Conservation (phyloP, 92 coral and sea anemone genomes). For the Plumapathes pennacea region DNA sequence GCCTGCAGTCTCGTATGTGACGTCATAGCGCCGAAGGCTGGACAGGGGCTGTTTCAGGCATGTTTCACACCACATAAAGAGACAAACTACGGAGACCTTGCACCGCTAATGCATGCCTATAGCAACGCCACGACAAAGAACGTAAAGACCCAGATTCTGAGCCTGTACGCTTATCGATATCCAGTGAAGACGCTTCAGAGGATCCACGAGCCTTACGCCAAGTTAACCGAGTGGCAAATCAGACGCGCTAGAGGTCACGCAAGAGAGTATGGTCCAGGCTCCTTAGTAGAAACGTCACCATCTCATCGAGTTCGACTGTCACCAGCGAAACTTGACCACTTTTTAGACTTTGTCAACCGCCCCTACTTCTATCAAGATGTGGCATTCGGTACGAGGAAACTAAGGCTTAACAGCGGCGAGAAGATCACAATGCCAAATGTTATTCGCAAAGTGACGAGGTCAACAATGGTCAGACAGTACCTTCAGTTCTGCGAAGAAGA, state of each 20-base stretch:
- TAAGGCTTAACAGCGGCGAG: slow-evolving; percentile 53
- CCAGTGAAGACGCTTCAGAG: slow-evolving; percentile 45
- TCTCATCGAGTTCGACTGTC: slow-evolving; percentile 55
- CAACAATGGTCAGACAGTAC: slow-evolving; percentile 71
- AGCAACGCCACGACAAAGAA: slow-evolving; percentile 40
- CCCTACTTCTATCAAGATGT: slow-evolving; percentile 79
- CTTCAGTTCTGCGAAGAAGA: slow-evolving; percentile 58
- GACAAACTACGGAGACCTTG: slow-evolving; percentile 19
- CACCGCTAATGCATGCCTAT: slow-evolving; percentile 55
- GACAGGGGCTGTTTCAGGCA: slow-evolving; percentile 47
- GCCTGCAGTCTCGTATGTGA: slow-evolving; percentile 62
- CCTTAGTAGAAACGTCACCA: slow-evolving; percentile 24
- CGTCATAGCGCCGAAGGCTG: slow-evolving; percentile 67
- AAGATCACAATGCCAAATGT: slow-evolving; percentile 59
- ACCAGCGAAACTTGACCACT: slow-evolving; percentile 59
- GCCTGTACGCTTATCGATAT: slow-evolving; percentile 56
- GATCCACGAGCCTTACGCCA: slow-evolving; percentile 58
- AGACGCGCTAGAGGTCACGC: slow-evolving; percentile 60
- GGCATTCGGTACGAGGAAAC: slow-evolving; percentile 68
- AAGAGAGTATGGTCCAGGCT: slow-evolving; percentile 54
- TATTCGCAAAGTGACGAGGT: slow-evolving; percentile 65
- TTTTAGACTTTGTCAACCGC: slow-evolving; percentile 57
- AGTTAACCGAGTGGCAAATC: slow-evolving; percentile 63
- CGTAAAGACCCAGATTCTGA: slow-evolving; percentile 51
- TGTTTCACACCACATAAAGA: slow-evolving; percentile 15